phyloP scores from a whole-genome alignment of 2,888 invertebrate species.

The Sepiola atlantica region DNA sequence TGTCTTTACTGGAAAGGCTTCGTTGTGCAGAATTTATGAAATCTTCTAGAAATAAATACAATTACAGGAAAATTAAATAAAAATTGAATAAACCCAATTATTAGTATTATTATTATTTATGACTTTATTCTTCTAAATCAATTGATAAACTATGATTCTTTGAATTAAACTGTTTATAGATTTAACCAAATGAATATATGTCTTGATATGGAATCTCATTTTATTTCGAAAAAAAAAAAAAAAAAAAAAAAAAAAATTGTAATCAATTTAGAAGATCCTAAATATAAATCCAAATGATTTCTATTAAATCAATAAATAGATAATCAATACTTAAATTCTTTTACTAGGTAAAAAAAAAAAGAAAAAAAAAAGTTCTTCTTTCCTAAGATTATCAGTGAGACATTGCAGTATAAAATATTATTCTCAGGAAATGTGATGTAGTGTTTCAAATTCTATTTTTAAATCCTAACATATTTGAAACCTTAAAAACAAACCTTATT shows the following conservation, averaged over 20 bases:
- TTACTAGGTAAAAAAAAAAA: too few species aligned
- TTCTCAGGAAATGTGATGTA: neutral
- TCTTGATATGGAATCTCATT: neutral
- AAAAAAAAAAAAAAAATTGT: neutral
- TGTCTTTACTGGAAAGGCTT: neutral
- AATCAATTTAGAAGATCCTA: neutral
- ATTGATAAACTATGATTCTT: neutral
- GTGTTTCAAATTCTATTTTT: neutral
- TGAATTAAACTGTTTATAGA: neutral
- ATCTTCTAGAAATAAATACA: neutral
- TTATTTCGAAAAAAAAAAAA: too few species aligned
- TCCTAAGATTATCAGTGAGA: neutral
- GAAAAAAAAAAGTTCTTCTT: too few species aligned
- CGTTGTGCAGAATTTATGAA: neutral
- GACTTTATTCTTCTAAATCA: neutral
- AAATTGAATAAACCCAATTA: neutral
- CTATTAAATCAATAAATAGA: neutral
- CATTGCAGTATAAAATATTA: neutral
- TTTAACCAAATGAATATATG: neutral
- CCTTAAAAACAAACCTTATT: too few species aligned
- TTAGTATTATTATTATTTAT: neutral
- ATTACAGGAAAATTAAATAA: neutral
- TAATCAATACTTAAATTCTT: neutral
- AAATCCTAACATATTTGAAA: neutral
- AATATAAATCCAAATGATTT: neutral